These are phyloP conservation scores for Muscicapa comitata DNA, from an alignment of 2,797 vertebrate species.

Conservation along the genomic window DNA sequence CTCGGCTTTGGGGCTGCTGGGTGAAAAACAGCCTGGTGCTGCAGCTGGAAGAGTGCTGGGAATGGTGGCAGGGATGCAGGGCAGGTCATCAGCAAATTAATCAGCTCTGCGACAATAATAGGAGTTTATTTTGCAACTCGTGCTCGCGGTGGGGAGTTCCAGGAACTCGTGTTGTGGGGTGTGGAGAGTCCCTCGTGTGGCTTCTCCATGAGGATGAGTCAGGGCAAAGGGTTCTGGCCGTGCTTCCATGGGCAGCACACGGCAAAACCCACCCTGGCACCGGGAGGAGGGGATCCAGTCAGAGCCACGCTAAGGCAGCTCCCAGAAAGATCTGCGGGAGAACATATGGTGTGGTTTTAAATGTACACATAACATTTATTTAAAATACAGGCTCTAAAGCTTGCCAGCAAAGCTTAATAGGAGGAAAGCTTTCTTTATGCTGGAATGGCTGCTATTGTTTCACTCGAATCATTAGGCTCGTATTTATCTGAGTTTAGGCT, in stretches of 20 bases:
- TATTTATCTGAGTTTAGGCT: background rate
- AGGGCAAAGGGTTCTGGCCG: background rate
- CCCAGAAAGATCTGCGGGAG: background rate
- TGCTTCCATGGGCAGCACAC: background rate
- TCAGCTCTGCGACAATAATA: background rate
- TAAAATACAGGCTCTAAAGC: slow-evolving; percentile 41
- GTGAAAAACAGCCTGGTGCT: background rate
- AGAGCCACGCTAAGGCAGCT: background rate
- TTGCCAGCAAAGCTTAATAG: slow-evolving; percentile 20
- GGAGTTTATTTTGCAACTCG: background rate
- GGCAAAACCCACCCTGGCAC: background rate
- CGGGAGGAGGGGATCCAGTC: background rate
- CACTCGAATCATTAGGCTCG: background rate
- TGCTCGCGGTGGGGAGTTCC: background rate
- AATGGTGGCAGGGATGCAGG: rapidly evolving
- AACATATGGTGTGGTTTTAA: slow-evolving; percentile 55
- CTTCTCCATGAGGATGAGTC: background rate
- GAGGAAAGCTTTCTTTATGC: background rate
- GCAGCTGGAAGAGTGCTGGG: background rate
- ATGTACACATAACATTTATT: slow-evolving; percentile 52
- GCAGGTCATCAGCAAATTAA: background rate
- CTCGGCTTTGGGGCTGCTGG: background rate
- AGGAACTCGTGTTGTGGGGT: rapidly evolving
- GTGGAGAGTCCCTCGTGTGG: rapidly evolving
- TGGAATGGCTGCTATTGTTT: slow-evolving; percentile 2